Conservation (phyloP, 2,888 invertebrate genomes). For the Papilio gigon region DNA sequence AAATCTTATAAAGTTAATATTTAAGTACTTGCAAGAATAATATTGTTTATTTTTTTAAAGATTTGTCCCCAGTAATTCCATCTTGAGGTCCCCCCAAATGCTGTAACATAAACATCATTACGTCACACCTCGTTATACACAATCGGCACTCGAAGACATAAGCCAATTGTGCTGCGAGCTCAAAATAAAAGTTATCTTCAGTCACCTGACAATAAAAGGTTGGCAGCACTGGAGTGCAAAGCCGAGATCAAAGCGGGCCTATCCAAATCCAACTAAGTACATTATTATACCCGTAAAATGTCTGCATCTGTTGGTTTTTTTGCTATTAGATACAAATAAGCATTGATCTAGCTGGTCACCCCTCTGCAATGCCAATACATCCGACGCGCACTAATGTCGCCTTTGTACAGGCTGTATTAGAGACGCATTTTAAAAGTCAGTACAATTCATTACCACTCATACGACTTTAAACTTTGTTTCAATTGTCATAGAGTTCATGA, state of each 20-base stretch:
- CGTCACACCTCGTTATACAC: slow-evolving; percentile 57
- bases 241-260: slow-evolving; percentile 75
- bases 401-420: slow-evolving; percentile 40
- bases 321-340: slow-evolving; percentile 80
- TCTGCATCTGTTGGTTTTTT: slow-evolving; percentile 80
- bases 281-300: slow-evolving; percentile 82
- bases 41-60: background rate
- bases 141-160: slow-evolving; percentile 49
- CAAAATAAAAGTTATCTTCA: slow-evolving; percentile 55
- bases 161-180: slow-evolving; percentile 58
- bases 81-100: slow-evolving; percentile 39
- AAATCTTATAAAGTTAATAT: too few species aligned
- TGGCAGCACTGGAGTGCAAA: slow-evolving; percentile 52
- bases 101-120: slow-evolving; percentile 55
- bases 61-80: background rate
- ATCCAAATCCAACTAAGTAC: slow-evolving; percentile 78
- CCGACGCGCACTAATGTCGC: slow-evolving; percentile 36
- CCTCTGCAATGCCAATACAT: slow-evolving; percentile 47
- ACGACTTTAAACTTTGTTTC: slow-evolving; percentile 38
- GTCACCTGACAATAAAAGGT: slow-evolving; percentile 55
- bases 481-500: slow-evolving; percentile 24
- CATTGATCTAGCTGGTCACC: slow-evolving; percentile 72
- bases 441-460: background rate
- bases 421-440: slow-evolving; percentile 39
- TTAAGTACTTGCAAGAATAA: too few species aligned